Evolutionary conservation across 2,113 vertebrate species (phyloP), one percentile per base, ranked within the genome.

Genomic region (Aegithalos caudatus): DNA sequence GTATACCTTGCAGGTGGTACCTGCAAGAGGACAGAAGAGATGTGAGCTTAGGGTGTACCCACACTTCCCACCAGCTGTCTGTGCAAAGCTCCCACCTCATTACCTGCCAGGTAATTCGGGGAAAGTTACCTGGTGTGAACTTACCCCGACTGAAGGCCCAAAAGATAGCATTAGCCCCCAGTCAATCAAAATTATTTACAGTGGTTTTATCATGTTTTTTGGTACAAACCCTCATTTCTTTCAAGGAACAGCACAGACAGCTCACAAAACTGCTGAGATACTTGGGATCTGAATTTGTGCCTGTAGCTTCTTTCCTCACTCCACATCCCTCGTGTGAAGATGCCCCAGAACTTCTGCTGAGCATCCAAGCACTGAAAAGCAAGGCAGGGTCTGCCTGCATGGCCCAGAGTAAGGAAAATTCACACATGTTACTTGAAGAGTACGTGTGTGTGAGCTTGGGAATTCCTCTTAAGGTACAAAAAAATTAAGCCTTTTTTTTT

Each of bases 11-110:
- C n/a, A 12, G 0, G 6, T 47, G 57, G 29, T 33, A 18, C 29
- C 37, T 62, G 69, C 33, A 57, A 74, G 42, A 31, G 62, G 14
- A 16, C 14, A 31, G 50, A 23, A 31, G 31, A 50, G 21, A 53
- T 15, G 16, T 0, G 9, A 56, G 16, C 14, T 69, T 29, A 44
- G 14, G 33, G 28, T 7, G 0, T 1, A 13, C 14, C 48, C 60
- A 24, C 13, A 1, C 25, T 20, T 47, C 54, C 14, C 60, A 88
- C 17, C 25, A 38, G 2, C n/a, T 23, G 4, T 12, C 50, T 2
- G 0, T 64, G 69, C 56, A 38, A 47, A 56, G 27, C 47, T 64
- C 50, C 27, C 14, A 23, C 7, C 70, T 44, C 56, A 7, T 14
- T 23, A 29, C 20, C 83, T 29, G 29, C 69, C 40, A 51, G n/a